Evolutionary conservation across 2,113 vertebrate genomes (phyloP), one percentile per base, ranked within the genome.

Genomic region (Thalassoma bifasciatum): DNA sequence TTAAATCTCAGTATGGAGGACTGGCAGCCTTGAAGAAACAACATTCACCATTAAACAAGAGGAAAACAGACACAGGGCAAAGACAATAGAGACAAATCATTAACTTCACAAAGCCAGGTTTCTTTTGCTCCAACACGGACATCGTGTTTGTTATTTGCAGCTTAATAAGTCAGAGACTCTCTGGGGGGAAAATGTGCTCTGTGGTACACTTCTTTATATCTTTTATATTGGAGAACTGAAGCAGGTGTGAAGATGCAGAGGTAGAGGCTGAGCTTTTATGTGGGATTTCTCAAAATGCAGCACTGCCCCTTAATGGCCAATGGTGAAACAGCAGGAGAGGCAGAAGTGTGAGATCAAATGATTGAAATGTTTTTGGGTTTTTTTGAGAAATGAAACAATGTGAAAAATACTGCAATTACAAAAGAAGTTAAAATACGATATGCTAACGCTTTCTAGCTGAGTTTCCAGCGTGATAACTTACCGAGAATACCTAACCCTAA

Each of bases 271-370:
- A 46, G 54, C 9, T 17, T 16, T 36, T 16, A 44, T 14, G 46
- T 5, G 10, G 23, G 2, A 5, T 54, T 62, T 77, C 24, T 21
- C 17, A 54, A 26, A 58, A 81, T 81, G 75, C 85, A 83, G 37
- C 82, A 92, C 86, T 92, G 92, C 81, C 90, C 84, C 84, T 89
- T 50, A 12, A 68, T 88, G 93, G 69, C 8, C 0, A 0, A 1
- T 14, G 21, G 59, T 1, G 42, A 42, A 86, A 86, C 53, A 59
- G 34, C 47, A 66, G 37, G 10, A 24, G 16, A 36, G 4, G 12
- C 24, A 14, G 10, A 8, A 3, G 13, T 40, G 22, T 40, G n/a
- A 1, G 14, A 14, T 63, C 36, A 61, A 24, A 47, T 65, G 36
- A 17, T 47, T 34, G 16, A 46, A 19, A 46, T 46, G 14, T 46